Evolutionary conservation across 2,888 invertebrate species (phyloP).

Genomic region (Panopea generosa): DNA sequence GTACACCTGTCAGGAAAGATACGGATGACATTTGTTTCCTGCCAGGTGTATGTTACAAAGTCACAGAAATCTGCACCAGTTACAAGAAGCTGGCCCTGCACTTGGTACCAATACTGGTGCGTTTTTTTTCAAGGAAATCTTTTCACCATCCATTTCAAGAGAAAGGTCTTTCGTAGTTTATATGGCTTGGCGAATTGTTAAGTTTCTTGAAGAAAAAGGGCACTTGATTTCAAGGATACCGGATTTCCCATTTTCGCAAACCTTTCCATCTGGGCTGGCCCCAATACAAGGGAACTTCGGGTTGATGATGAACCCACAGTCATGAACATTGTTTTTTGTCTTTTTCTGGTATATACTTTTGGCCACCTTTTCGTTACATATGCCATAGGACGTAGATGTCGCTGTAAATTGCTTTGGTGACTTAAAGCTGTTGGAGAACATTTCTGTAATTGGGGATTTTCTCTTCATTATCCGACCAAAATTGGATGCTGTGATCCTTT

Average conservation of each 20-base stretch:
- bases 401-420: slow-evolving; percentile 20
- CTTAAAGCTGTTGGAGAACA: neutral
- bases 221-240: slow-evolving; percentile 53
- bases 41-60: slow-evolving; percentile 22
- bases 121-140: slow-evolving; percentile 5
- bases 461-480: slow-evolving; percentile 22
- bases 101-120: slow-evolving; percentile 23
- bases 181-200: neutral
- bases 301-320: slow-evolving; percentile 50
- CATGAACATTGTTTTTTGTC: slow-evolving; percentile 45
- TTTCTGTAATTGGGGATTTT: neutral
- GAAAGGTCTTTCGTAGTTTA: slow-evolving; percentile 2
- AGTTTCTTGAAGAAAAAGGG: slow-evolving; percentile 38
- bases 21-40: neutral
- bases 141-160: slow-evolving; percentile 8
- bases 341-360: slow-evolving; percentile 32
- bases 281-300: slow-evolving; percentile 50
- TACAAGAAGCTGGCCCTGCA: slow-evolving; percentile 15
- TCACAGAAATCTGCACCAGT: slow-evolving; percentile 19
- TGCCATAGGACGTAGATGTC: slow-evolving; percentile 28
- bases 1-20: slow-evolving; percentile 2
- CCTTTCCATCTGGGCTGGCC: slow-evolving; percentile 48
- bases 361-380: slow-evolving; percentile 25
- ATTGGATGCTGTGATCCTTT: slow-evolving; percentile 31
- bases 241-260: slow-evolving; percentile 33